phyloP scores from a whole-genome alignment of 1,140 invertebrate species.

The Tetragonula clypearis region DNA sequence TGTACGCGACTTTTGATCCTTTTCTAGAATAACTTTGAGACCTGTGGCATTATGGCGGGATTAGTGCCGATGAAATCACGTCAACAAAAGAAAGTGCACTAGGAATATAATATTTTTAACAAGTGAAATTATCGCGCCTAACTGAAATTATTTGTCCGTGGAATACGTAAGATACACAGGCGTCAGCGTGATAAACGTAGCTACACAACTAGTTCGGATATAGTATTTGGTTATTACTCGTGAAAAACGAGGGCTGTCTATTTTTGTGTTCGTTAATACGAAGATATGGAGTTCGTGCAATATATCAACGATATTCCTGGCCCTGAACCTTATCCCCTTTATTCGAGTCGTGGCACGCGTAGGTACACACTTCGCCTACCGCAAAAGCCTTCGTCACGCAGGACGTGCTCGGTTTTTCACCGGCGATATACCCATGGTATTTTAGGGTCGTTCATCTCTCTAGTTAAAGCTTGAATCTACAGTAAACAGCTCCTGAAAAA shows the following conservation, averaged over 20 bases:
- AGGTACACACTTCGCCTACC: slow-evolving; percentile 42
- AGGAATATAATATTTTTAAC: background rate
- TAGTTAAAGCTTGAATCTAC: slow-evolving; percentile 50
- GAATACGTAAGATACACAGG: background rate
- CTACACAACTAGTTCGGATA: background rate
- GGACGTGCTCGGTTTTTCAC: slow-evolving; percentile 58
- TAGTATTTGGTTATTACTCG: background rate
- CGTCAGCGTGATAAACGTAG: background rate
- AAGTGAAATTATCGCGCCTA: background rate
- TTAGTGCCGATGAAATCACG: background rate
- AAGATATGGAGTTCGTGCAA: slow-evolving; percentile 35
- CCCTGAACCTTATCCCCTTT: slow-evolving; percentile 65
- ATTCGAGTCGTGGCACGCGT: slow-evolving; percentile 66
- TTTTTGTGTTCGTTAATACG: slow-evolving; percentile 48
- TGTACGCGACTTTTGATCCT: background rate
- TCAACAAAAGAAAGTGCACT: too few species aligned
- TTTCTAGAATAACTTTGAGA: background rate
- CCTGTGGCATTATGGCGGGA: slow-evolving; percentile 5
- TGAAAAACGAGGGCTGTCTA: slow-evolving; percentile 41
- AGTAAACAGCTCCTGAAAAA: slow-evolving; percentile 49
- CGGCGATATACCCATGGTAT: slow-evolving; percentile 33
- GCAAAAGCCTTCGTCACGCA: slow-evolving; percentile 54
- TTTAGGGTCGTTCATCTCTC: slow-evolving; percentile 41
- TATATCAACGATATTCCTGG: slow-evolving; percentile 59
- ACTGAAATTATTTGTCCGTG: background rate